Percentiles rank a stretch among this genome's conserved stretches.
Evolutionary conservation across 2,888 invertebrate species (phyloP).

Genomic region (Epinotia bilunana): DNA sequence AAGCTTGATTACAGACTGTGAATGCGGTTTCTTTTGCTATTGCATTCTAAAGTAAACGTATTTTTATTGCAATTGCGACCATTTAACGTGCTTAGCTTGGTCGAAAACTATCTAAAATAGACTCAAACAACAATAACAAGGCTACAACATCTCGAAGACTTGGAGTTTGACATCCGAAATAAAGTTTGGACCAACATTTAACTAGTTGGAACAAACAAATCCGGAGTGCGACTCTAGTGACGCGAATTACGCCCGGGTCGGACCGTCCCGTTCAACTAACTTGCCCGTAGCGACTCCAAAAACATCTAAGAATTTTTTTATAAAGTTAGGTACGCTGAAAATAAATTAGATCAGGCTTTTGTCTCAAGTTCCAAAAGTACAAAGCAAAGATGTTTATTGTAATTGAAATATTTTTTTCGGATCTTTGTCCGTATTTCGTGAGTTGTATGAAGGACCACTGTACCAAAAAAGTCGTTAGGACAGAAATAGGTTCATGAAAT

Average conservation of each 20-base stretch:
- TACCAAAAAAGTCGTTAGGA: background rate
- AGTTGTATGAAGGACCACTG: too few species aligned
- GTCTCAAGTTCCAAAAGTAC: conserved; percentile 14
- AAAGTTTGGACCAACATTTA: conserved; percentile 79
- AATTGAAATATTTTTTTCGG: background rate
- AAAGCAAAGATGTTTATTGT: background rate
- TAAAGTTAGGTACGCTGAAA: conserved; percentile 50
- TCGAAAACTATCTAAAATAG: conserved; percentile 46
- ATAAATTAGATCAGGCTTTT: conserved; percentile 38
- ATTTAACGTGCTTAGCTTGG: conserved; percentile 14
- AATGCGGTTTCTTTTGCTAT: background rate
- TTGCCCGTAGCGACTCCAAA: conserved; percentile 66
- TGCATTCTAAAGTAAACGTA: background rate
- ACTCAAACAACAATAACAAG: conserved; percentile 74
- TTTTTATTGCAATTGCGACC: background rate
- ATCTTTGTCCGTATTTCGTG: background rate
- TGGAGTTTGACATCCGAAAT: conserved; percentile 67
- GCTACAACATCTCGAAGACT: conserved; percentile 67
- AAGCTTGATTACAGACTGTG: conserved; percentile 46
- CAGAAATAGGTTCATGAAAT: too few species aligned
- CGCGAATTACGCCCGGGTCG: conserved; percentile 62
- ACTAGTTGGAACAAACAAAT: conserved; percentile 81
- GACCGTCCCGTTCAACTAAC: conserved; percentile 55
- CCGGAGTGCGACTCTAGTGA: conserved; percentile 70
- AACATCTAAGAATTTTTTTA: conserved; percentile 61